phyloP scores from a whole-genome alignment of 2,888 invertebrate species.

The Marasmarcha lunaedactyla region DNA sequence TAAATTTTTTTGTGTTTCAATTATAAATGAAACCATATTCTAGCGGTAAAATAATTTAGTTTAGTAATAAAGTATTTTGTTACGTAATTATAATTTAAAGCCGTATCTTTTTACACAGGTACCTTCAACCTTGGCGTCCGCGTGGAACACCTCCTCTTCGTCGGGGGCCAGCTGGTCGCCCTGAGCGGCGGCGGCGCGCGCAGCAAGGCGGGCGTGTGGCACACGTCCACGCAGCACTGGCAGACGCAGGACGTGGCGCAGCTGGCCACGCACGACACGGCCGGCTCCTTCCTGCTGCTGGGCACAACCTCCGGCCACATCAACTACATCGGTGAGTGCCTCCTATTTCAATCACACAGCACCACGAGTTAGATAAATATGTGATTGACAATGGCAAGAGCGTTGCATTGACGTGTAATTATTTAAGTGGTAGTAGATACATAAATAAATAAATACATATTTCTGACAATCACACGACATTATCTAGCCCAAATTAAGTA shows the following conservation, averaged over 20 bases:
- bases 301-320: slow-evolving; percentile 97
- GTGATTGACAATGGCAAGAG: no score
- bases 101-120: slow-evolving; percentile 65
- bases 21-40: no score
- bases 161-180: slow-evolving; percentile 97
- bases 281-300: slow-evolving; percentile 93
- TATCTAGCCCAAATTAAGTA: no score
- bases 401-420: no score
- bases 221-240: slow-evolving; percentile 99
- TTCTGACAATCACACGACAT: no score
- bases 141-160: slow-evolving; percentile 96
- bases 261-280: slow-evolving; percentile 96
- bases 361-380: no score
- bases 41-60: no score
- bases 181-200: slow-evolving; percentile 74
- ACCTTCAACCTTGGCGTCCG: slow-evolving; percentile 92
- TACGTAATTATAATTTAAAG: no score
- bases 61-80: no score
- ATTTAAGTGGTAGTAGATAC: no score
- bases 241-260: slow-evolving; percentile 96
- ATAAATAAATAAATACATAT: no score
- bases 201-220: slow-evolving; percentile 97
- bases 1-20: no score
- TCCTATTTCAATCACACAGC: neutral
- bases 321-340: slow-evolving; percentile 93